Percentiles rank a stretch among this genome's conserved stretches.
These are phyloP conservation scores for Aporrectodea caliginosa DNA, from an alignment of 1,140 invertebrate genomes.

Conservation along the genomic window DNA sequence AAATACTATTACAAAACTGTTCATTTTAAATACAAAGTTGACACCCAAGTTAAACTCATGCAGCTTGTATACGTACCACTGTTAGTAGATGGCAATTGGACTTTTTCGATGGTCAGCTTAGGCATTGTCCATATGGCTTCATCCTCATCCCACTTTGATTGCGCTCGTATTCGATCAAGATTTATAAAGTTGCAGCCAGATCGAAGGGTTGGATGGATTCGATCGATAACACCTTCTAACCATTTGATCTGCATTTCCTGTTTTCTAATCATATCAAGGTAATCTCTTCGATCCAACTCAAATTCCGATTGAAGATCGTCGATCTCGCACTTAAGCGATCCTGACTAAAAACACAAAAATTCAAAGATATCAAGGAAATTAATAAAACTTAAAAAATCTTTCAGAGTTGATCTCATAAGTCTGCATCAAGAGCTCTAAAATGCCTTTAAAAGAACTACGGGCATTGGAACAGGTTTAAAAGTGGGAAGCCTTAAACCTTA, in stretches of 20 bases:
- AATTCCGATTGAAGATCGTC: slow-evolving; percentile 77
- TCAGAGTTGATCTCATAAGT: no score
- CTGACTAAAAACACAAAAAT: slow-evolving; percentile 37
- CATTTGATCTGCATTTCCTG: slow-evolving; percentile 72
- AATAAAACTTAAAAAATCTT: no score
- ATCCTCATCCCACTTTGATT: slow-evolving; percentile 75
- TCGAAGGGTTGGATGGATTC: slow-evolving; percentile 67
- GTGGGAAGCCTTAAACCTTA: no score
- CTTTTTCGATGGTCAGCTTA: slow-evolving; percentile 63
- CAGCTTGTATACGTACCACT: neutral
- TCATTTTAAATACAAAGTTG: no score
- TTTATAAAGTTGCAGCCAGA: slow-evolving; percentile 69
- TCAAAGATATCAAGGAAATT: no score
- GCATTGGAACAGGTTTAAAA: no score
- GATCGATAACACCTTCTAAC: slow-evolving; percentile 64
- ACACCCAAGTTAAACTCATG: no score
- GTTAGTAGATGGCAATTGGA: slow-evolving; percentile 64
- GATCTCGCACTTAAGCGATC: slow-evolving; percentile 63
- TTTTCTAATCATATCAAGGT: slow-evolving; percentile 75
- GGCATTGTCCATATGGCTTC: slow-evolving; percentile 70
- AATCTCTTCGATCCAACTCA: slow-evolving; percentile 76
- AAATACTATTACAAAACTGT: no score
- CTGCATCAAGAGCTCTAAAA: no score
- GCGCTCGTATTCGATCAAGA: slow-evolving; percentile 62
- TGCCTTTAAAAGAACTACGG: no score